Evolutionary conservation across 1,140 invertebrate species (phyloP), one percentile per base, ranked within the genome.

Genomic region (Chrysopa pallens): DNA sequence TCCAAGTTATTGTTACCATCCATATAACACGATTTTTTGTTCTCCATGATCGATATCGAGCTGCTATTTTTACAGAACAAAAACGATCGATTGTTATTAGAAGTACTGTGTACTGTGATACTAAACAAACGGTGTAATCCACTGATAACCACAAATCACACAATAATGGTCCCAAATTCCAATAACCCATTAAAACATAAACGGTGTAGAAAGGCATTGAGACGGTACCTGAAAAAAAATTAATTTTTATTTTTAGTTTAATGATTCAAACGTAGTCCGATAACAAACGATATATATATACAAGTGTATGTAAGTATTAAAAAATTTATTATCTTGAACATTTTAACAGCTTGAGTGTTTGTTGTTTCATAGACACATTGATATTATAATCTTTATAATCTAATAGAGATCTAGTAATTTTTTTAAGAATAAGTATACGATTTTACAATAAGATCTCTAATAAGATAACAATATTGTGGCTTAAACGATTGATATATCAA

Each of bases 61-160:
- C 91, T 2, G 96, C 94, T 46, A 98, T 96, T 71, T 96, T 97
- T 0, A 99, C 95, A 6, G 93, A 98, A 63, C 94, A 98, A 66
- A 94, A 99, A 47, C 96, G 75, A 64, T 99, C 96, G 40, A 98
- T 89, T 9, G 96, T 99, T 50, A 99, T 99, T 38, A 97, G 72
- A 23, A 99, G 76, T 2, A 99, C 96, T 0, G 96, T 99, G 62
- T 98, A 99, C 61, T 98, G 96, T 2, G 94, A 98, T 5, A 97
- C 93, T 14, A 99, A 69, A 58, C 96, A 99, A 1, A 98, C 94
- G 6, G 94, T 98, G 64, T 98, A 98, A 66, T 99, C 96, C 13
- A 98, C 86, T 0, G 94, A 95, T 1, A 99, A 71, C 96, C 96
- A 99, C 29, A 99, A 69, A 64, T 99, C 95, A 62, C 96, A 99